Evolutionary conservation across 2,113 vertebrate genomes (phyloP).

Genomic region (Neotragus pygmaeus): DNA sequence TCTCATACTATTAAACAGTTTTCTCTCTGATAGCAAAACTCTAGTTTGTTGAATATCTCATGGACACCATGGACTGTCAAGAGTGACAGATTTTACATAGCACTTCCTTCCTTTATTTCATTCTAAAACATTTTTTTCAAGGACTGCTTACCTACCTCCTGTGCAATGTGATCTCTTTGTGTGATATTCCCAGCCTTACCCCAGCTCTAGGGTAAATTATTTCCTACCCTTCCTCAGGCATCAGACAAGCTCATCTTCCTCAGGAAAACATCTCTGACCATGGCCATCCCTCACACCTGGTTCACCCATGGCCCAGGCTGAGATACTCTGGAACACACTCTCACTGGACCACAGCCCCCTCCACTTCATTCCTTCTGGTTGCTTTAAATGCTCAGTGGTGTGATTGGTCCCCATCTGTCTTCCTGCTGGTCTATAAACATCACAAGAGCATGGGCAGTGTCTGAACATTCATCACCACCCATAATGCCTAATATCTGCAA

Average conservation of each 20-base stretch:
- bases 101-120: neutral
- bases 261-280: neutral
- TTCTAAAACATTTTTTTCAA: neutral
- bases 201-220: neutral
- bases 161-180: neutral
- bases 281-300: too few species aligned
- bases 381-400: neutral
- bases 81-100: neutral
- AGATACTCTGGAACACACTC: neutral
- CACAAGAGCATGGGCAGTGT: fast-evolving
- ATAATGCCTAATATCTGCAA: fast-evolving
- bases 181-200: too few species aligned
- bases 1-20: neutral
- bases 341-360: fast-evolving
- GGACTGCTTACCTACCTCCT: neutral
- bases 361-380: too few species aligned
- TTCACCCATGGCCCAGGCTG: neutral
- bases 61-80: neutral
- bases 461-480: neutral
- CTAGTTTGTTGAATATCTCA: neutral
- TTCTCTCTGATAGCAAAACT: neutral
- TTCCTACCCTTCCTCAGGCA: neutral
- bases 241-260: neutral
- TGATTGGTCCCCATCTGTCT: neutral
- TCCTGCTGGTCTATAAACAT: neutral